These are phyloP conservation scores for Ophioderma brevispina DNA, from an alignment of 35 echinoderm and acorn worm species.

Conservation along the genomic window DNA sequence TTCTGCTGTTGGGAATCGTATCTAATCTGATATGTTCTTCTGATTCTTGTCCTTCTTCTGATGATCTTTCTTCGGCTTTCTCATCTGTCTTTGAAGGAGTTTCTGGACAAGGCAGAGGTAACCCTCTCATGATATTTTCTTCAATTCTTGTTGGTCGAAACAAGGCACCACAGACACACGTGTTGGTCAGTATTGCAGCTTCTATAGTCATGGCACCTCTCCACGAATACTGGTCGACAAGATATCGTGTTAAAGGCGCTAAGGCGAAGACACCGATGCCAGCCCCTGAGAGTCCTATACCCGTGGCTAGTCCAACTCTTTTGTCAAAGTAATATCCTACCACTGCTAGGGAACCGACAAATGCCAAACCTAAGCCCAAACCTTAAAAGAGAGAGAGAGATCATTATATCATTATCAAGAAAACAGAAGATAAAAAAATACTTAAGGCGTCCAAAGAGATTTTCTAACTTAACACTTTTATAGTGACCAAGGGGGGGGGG, in stretches of 20 bases:
- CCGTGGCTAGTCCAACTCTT: slow-evolving; percentile 18
- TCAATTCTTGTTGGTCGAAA: not conserved
- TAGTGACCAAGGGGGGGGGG: too few species aligned
- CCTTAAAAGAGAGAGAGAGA: not conserved
- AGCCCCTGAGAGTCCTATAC: not conserved
- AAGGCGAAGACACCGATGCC: slow-evolving; percentile 14
- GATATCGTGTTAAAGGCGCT: not conserved
- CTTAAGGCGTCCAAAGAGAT: too few species aligned
- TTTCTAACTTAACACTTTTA: too few species aligned
- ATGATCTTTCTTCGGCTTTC: not conserved
- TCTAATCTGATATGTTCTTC: too few species aligned
- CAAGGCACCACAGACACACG: not conserved
- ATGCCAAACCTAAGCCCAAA: slow-evolving; percentile 5
- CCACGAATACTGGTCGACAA: slow-evolving; percentile 32
- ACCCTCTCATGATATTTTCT: not conserved
- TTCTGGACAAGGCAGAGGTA: not conserved
- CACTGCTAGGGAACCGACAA: not conserved
- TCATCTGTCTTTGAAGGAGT: not conserved
- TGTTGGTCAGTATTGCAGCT: not conserved
- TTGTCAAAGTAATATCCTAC: slow-evolving; percentile 24
- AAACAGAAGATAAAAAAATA: too few species aligned
- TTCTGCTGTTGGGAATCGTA: too few species aligned
- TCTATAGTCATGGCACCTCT: slow-evolving; percentile 11
- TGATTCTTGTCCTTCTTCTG: not conserved
- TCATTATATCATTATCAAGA: too few species aligned